These are phyloP conservation scores for Chamaetylas fuelleborni DNA, from an alignment of 2,113 vertebrate species.

Conservation along the genomic window DNA sequence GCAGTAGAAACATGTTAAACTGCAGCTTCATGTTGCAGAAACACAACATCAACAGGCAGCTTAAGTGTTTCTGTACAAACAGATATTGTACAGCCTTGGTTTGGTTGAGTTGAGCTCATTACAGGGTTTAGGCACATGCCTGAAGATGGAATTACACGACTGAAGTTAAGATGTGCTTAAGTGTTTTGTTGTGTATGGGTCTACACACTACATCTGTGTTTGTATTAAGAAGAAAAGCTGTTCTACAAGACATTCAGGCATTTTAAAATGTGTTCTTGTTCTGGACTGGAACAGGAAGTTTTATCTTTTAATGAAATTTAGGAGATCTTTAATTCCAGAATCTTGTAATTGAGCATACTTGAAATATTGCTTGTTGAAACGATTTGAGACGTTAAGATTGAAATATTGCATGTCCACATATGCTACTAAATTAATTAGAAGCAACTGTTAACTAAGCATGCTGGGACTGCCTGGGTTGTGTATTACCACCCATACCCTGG, in stretches of 20 bases:
- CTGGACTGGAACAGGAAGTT: conserved; percentile 45
- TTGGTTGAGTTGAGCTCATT: background rate
- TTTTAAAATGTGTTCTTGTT: conserved; percentile 37
- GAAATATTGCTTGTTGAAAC: background rate
- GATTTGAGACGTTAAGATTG: conserved; percentile 34
- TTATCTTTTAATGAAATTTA: conserved; percentile 4
- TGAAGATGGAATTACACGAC: background rate
- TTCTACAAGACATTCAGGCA: background rate
- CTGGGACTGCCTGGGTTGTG: background rate
- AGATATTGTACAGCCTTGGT: background rate
- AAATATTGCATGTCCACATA: conserved; percentile 52
- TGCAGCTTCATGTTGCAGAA: background rate
- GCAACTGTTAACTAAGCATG: conserved; percentile 41
- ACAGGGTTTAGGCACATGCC: background rate
- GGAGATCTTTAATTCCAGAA: conserved; percentile 8
- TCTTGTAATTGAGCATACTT: background rate
- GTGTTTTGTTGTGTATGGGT: conserved; percentile 15
- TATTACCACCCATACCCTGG: background rate
- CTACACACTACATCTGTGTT: conserved; percentile 53
- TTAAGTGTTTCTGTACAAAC: background rate
- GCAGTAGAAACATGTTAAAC: background rate
- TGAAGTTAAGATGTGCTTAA: background rate
- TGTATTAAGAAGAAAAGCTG: conserved; percentile 49
- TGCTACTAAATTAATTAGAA: conserved; percentile 55
- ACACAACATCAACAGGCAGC: background rate